Evolutionary conservation across 2,888 invertebrate genomes (phyloP).

Genomic region (Eretmocerus hayati): DNA sequence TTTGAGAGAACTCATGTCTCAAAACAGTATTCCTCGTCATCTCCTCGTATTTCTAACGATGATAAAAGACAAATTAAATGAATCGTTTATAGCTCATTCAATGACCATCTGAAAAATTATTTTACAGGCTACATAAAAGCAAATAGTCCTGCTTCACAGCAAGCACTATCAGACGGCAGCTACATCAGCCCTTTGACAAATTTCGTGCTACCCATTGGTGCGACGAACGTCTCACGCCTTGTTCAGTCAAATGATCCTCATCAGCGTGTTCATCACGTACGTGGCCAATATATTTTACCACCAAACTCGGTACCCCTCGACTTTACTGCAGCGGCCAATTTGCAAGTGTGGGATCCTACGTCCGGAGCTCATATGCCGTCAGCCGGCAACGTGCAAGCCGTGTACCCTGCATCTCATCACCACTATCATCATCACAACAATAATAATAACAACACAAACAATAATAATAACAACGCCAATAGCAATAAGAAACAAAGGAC

Average conservation of each 20-base stretch:
- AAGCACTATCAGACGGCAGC: constrained; percentile 33
- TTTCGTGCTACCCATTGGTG: constrained; percentile 34
- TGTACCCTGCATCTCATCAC: too few species aligned
- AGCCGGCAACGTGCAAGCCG: constrained; percentile 33
- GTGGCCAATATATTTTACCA: constrained; percentile 42
- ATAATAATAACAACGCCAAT: constrained; percentile 26
- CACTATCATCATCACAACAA: too few species aligned
- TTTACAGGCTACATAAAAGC: too few species aligned
- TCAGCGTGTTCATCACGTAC: constrained; percentile 37
- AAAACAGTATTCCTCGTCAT: too few species aligned
- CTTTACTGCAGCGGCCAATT: constrained; percentile 34
- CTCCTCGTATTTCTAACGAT: too few species aligned
- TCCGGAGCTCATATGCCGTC: constrained; percentile 29
- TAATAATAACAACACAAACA: too few species aligned
- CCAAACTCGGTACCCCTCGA: constrained; percentile 34
- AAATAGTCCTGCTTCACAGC: constrained; percentile 31
- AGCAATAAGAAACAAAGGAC: constrained; percentile 36
- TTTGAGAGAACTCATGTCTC: too few species aligned
- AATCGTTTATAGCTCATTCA: too few species aligned
- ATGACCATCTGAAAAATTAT: too few species aligned
- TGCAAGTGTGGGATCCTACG: constrained; percentile 39
- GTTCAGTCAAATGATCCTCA: constrained; percentile 35
- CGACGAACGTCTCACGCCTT: constrained; percentile 34
- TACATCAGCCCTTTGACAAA: constrained; percentile 38
- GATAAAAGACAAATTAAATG: too few species aligned